Conservation (phyloP, 2,888 invertebrate species). For the Drosophila algonquin region DNA sequence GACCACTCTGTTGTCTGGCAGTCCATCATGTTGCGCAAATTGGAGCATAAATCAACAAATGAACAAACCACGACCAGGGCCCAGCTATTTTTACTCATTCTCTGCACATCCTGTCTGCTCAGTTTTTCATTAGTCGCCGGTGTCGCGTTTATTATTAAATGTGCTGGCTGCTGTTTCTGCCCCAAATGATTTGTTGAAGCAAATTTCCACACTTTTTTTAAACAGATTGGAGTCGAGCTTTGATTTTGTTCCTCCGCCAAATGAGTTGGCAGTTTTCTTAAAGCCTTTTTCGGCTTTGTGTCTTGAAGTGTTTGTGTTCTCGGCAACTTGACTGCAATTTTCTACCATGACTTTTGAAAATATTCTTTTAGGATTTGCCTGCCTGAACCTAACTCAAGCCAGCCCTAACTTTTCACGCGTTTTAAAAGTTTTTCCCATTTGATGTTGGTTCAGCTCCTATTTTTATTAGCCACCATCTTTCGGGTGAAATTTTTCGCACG, state of each 20-base stretch:
- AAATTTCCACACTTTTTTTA: neutral
- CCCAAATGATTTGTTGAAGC: constrained; percentile 26
- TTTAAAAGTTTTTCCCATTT: constrained; percentile 59
- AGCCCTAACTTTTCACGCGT: constrained; percentile 30
- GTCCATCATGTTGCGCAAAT: constrained; percentile 70
- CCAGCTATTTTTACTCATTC: constrained; percentile 52
- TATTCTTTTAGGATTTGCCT: constrained; percentile 27
- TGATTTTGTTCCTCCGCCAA: constrained; percentile 36
- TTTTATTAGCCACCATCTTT: constrained; percentile 48
- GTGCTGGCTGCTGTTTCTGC: constrained; percentile 17
- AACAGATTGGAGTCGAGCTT: constrained; percentile 2
- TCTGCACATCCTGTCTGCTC: constrained; percentile 40
- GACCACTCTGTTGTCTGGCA: constrained; percentile 29
- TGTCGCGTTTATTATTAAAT: constrained; percentile 46
- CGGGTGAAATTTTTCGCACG: constrained; percentile 7
- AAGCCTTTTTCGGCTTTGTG: constrained; percentile 55
- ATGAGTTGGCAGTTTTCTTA: constrained; percentile 45
- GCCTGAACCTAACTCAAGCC: constrained; percentile 23
- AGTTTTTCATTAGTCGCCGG: constrained; percentile 46
- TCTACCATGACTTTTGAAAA: constrained; percentile 67
- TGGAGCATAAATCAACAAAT: constrained; percentile 71
- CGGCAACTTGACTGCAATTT: constrained; percentile 48
- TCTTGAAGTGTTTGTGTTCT: constrained; percentile 48
- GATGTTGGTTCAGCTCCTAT: constrained; percentile 47
- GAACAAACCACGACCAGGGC: constrained; percentile 47